Percentiles rank a stretch among this genome's conserved stretches.
Evolutionary conservation across 2,113 vertebrate species (phyloP).

Genomic region (Phaethon lepturus): DNA sequence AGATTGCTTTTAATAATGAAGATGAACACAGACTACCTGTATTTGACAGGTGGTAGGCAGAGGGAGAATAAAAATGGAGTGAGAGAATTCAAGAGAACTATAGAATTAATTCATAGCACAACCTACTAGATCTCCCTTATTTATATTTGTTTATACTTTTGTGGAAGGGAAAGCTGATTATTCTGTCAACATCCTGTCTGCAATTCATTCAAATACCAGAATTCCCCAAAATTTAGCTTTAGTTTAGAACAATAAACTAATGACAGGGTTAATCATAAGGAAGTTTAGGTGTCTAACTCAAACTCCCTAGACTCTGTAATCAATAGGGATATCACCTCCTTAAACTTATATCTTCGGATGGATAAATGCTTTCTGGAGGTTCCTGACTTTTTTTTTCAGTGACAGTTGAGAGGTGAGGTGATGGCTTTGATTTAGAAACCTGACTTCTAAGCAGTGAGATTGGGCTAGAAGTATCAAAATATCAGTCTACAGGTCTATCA

Average conservation of each 20-base stretch:
- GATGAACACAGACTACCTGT: not conserved
- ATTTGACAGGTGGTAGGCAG: not conserved
- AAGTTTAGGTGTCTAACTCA: not conserved
- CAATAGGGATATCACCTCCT: not conserved
- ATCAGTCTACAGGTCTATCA: not conserved
- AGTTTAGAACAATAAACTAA: not conserved
- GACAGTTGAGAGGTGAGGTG: rapidly evolving
- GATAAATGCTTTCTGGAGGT: not conserved
- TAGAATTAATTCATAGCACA: not conserved
- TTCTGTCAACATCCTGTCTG: not conserved
- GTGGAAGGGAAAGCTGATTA: not conserved
- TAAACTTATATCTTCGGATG: not conserved
- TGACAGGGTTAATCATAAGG: not conserved
- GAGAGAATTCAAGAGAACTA: not conserved
- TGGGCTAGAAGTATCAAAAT: not conserved
- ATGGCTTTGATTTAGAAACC: not conserved
- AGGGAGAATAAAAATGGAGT: not conserved
- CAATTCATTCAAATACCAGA: not conserved
- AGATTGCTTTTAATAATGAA: not conserved
- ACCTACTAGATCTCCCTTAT: not conserved
- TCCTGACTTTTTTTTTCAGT: not conserved
- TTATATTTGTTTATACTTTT: not conserved
- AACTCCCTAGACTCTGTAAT: not conserved
- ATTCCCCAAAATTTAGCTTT: not conserved
- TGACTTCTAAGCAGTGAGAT: not conserved